Base-by-base conservation (phyloP, 64 coral and sea anemone genomes). In the Actinia equina region DNA sequence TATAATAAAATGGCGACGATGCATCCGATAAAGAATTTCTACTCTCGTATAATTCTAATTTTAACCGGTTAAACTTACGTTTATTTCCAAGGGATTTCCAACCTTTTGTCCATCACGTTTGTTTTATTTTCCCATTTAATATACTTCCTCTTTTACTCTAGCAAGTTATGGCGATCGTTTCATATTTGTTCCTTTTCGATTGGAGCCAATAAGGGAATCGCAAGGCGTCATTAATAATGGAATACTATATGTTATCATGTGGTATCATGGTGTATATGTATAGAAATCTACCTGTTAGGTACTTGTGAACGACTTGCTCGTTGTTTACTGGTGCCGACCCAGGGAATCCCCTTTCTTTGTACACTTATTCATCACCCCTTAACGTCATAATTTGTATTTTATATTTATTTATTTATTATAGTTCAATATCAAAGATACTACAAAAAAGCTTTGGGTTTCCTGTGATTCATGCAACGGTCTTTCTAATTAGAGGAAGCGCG, bases 211-310 rank as follows among this genome's bases (percentile, higher is more conserved):
- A 20, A 52, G 5, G 78, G 45, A 17, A 46, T 22, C 27, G 17
- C 17, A 18, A 17, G 78, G 78, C 2, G 17, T 81, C 44, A 23
- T 81, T 18, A 81, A 81, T 81, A 22, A 81, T 81, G 18, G 45
- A 37, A 52, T 49, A 43, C 69, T 49, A 49, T 49, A 8, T 49
- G 46, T 49, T 49, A 49, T 49, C 46, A 49, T 49, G 78, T 81
- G 44, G 42, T 20, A 81, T 81, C 78, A 81, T 81, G 14, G 9
- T 52, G 49, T 81, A 52, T 49, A 44, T 49, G 78, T 81, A 25
- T 81, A 81, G 49, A 49, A 22, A 81, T 52, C 7, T 81, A 81
- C 78, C 78, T 81, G 78, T 52, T 49, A 49, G 46, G 46, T 49
- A 49, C 46, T 49, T 49, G 46, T 81, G 15, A 4, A 7, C 30